These are phyloP conservation scores for Altica lythri DNA, from an alignment of 2,888 invertebrate species.

Conservation along the genomic window DNA sequence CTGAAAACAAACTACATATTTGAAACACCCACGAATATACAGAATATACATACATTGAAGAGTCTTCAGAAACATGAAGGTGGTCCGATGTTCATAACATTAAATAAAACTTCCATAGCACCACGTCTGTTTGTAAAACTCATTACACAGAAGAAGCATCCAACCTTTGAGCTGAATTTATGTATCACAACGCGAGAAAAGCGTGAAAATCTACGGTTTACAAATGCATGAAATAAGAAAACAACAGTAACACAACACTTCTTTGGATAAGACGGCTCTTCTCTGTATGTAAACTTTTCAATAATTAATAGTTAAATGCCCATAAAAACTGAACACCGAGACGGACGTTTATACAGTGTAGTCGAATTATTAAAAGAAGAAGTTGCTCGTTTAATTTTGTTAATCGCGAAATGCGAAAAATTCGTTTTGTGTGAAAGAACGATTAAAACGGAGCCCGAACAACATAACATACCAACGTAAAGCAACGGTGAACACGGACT, in stretches of 20 bases:
- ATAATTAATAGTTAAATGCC: constrained; percentile 22
- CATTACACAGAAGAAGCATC: constrained; percentile 42
- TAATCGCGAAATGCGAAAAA: constrained; percentile 34
- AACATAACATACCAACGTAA: constrained; percentile 24
- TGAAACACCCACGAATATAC: constrained; percentile 51
- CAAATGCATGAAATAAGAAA: constrained; percentile 30
- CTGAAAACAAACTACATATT: constrained; percentile 44
- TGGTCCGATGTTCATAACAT: constrained; percentile 52
- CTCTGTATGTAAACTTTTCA: constrained; percentile 11
- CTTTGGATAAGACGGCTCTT: constrained; percentile 23
- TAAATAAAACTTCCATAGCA: constrained; percentile 50
- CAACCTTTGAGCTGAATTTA: constrained; percentile 29
- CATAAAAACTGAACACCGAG: constrained; percentile 37
- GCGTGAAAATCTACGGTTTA: constrained; percentile 29
- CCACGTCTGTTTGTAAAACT: constrained; percentile 46
- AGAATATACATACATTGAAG: constrained; percentile 51
- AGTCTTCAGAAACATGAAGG: constrained; percentile 53
- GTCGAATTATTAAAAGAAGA: constrained; percentile 38
- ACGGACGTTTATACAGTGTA: constrained; percentile 34
- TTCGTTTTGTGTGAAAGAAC: constrained; percentile 39
- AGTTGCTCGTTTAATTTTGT: constrained; percentile 36
- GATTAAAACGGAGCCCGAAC: constrained; percentile 21
- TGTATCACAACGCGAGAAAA: constrained; percentile 34
- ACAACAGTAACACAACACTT: constrained; percentile 34
- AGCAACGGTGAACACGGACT: constrained; percentile 47